phyloP scores from a whole-genome alignment of 2,113 vertebrate genomes.

The Centropristis striata region DNA sequence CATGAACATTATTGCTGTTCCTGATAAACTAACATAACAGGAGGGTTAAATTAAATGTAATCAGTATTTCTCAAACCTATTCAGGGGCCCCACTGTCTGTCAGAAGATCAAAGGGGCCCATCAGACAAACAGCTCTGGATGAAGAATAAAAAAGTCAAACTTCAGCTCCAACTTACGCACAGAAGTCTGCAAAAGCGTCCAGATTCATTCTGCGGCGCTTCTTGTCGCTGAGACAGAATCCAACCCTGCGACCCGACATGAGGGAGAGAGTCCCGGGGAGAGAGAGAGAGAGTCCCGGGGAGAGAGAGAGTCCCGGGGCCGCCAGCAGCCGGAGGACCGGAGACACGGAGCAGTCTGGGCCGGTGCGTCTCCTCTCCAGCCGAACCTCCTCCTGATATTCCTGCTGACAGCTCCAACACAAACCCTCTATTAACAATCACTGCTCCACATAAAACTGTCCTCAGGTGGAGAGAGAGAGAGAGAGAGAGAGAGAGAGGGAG shows the following conservation, averaged over 20 bases:
- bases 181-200: conserved; percentile 78
- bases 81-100: neutral
- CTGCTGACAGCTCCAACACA: no score
- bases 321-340: conserved; percentile 1
- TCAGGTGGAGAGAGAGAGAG: neutral
- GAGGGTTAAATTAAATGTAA: no score
- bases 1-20: no score
- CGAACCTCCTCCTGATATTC: conserved; percentile 6
- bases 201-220: conserved; percentile 84
- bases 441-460: no score
- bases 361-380: conserved; percentile 8
- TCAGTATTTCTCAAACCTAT: neutral
- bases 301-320: no score
- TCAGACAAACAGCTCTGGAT: neutral
- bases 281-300: no score
- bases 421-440: neutral
- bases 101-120: neutral
- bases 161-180: conserved; percentile 75
- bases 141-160: neutral
- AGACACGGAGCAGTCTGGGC: neutral
- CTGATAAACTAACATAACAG: no score
- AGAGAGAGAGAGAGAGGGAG: no score
- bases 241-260: conserved; percentile 82
- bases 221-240: conserved; percentile 84
- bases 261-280: no score